Evolutionary conservation across 2,888 invertebrate species (phyloP), one percentile per base, ranked within the genome.

Genomic region (Platycnemis pennipes): DNA sequence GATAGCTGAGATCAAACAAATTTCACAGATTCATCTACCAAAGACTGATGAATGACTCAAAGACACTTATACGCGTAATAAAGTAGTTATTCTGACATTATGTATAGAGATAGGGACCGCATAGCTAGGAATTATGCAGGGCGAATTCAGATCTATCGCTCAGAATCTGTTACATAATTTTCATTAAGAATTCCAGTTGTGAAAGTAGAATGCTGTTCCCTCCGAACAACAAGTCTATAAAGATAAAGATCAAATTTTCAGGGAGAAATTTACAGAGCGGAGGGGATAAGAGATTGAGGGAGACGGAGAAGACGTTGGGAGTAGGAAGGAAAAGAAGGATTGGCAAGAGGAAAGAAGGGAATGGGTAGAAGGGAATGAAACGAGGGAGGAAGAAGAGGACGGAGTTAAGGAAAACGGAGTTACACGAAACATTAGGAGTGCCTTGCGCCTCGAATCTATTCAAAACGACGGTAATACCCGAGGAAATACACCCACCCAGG

Each of bases 401-500:
- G n/a, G n/a, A n/a, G n/a, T n/a, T n/a, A n/a, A n/a, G n/a, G n/a
- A n/a, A n/a, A n/a, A n/a, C n/a, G n/a, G n/a, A n/a, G n/a, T 91
- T 37, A 63, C 44, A 69, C 63, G 91, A 69, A 45, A 69, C 63
- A 63, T 44, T 46, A 87, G 31, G 91, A 22, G 91, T 91, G 42
- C 63, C 44, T 42, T 4, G 45, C 42, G n/a, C 26, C 45, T 91
- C 49, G 89, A 56, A 56, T 89, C 63, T 69, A 91, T 56, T 91
- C 91, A 26, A 69, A 91, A 44, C 44, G 42, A 44, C 63, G 91
- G 91, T 63, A 69, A 91, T 91, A 91, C 69, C 63, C 42, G 91
- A 63, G 63, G 56, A 91, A 91, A 56, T 91, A 44, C 44, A 56
- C 63, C 77, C 77, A 77, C n/a, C 26, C 63, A 26, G 91, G 63